Evolutionary conservation across 2,888 invertebrate genomes (phyloP).

Genomic region (Tetragonisca angustula): DNA sequence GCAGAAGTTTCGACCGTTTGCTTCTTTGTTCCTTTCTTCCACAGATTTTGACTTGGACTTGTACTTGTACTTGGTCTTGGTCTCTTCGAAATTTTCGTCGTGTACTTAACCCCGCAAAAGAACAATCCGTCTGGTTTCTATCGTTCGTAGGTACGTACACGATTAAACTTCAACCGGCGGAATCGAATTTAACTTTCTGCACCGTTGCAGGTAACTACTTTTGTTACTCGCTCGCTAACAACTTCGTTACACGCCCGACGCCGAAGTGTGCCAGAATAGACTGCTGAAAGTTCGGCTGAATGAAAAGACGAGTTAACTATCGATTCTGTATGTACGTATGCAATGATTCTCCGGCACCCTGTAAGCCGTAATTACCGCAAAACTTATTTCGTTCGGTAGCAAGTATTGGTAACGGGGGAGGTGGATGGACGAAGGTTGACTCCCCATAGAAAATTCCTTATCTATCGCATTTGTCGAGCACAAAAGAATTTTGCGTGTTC

Average conservation of each 20-base stretch:
- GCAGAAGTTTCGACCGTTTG: slow-evolving; percentile 1
- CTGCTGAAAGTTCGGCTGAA: slow-evolving; percentile 57
- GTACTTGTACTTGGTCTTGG: slow-evolving; percentile 48
- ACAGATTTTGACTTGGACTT: slow-evolving; percentile 49
- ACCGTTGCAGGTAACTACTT: slow-evolving; percentile 76
- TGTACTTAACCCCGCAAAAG: slow-evolving; percentile 64
- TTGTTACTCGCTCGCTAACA: slow-evolving; percentile 75
- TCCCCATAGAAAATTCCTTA: background rate
- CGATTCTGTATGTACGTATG: slow-evolving; percentile 50
- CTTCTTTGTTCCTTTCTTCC: slow-evolving; percentile 43
- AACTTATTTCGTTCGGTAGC: slow-evolving; percentile 17
- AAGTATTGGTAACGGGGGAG: background rate
- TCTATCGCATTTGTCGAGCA: background rate
- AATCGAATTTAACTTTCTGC: slow-evolving; percentile 81
- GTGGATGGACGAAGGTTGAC: background rate
- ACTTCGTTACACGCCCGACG: slow-evolving; percentile 74
- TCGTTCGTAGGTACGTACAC: slow-evolving; percentile 72
- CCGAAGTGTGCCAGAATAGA: slow-evolving; percentile 57
- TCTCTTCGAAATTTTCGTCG: slow-evolving; percentile 58
- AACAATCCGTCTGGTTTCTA: slow-evolving; percentile 67
- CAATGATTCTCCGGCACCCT: slow-evolving; percentile 10
- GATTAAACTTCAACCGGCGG: slow-evolving; percentile 80
- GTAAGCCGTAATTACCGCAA: slow-evolving; percentile 51
- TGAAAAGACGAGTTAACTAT: slow-evolving; percentile 67
- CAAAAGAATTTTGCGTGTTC: background rate